These are phyloP conservation scores for Glaucopsyche alexis DNA, from an alignment of 2,888 invertebrate genomes.

Conservation along the genomic window DNA sequence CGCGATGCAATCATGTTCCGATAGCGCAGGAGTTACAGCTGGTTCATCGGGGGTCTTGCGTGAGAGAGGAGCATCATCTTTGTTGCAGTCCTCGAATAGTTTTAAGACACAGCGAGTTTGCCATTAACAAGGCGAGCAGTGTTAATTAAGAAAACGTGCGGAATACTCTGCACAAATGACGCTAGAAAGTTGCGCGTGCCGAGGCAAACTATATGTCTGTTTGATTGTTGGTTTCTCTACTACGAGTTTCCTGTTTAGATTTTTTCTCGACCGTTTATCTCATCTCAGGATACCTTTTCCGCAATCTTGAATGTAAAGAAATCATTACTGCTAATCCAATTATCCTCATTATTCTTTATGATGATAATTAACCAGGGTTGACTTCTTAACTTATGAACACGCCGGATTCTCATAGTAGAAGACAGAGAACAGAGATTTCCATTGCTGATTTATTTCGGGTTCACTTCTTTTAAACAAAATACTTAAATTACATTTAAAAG, in stretches of 20 bases:
- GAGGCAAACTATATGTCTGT: slow-evolving; percentile 34
- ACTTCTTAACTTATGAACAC: not conserved
- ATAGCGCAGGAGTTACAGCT: slow-evolving; percentile 14
- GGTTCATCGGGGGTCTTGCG: slow-evolving; percentile 1
- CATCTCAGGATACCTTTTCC: slow-evolving; percentile 10
- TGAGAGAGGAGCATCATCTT: slow-evolving; percentile 6
- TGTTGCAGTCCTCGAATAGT: slow-evolving; percentile 6
- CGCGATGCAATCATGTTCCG: slow-evolving; percentile 8
- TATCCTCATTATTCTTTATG: slow-evolving; percentile 1
- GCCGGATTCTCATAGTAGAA: not conserved
- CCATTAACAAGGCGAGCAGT: slow-evolving; percentile 38
- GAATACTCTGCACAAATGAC: slow-evolving; percentile 37
- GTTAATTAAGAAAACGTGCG: slow-evolving; percentile 43
- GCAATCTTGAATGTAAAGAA: slow-evolving; percentile 12
- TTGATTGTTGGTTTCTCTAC: slow-evolving; percentile 33
- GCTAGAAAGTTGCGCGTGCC: slow-evolving; percentile 39
- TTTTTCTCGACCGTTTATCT: slow-evolving; percentile 16
- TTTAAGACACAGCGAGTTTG: slow-evolving; percentile 38
- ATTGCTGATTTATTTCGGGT: not conserved
- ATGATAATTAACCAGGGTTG: not conserved
- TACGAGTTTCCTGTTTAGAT: not conserved
- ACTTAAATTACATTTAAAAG: not conserved
- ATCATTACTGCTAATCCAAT: slow-evolving; percentile 10
- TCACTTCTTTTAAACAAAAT: not conserved
- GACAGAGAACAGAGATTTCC: not conserved